Base-by-base conservation (phyloP, 2,113 vertebrate genomes). In the Lontra canadensis region DNA sequence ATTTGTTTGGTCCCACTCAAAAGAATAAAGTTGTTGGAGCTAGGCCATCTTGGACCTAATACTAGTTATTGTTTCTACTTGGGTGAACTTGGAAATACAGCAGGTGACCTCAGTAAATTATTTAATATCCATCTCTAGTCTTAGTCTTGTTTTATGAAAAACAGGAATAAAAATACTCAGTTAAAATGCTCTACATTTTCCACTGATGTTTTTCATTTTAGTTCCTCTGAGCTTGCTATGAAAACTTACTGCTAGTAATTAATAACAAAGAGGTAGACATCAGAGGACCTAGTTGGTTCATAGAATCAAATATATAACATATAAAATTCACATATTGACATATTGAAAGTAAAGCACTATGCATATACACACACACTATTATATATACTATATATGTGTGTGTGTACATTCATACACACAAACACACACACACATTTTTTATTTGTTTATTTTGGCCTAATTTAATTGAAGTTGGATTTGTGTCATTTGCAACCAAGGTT, bases 391-490 rank as follows among this genome's bases (percentile, higher is more conserved):
- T 44, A 44, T 44, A 8, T 26, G 13, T 76, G 14, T 76, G 49
- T 49, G 25, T 76, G 42, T 76, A 29, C 25, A 14, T 42, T 39
- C 42, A 59, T 14, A 84, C 11, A 89, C 12, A 57, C 55, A n/a
- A n/a, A 57, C 55, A 55, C 31, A 83, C 3, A 57, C 15, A 12
- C 25, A 26, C 34, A 69, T 29, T 86, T 8, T 74, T 29, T n/a
- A 5, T 80, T 34, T 82, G 13, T 73, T 78, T 42, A 7, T 85
- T 82, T 36, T n/a, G 36, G 17, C 1, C 49, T 93, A 83, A 81
- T 94, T 86, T 93, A 93, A 79, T 49, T 63, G 25, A 88, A 74
- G 20, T 34, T 95, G 7, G 9, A 44, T 78, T 96, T 92, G 14
- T 90, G 13, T 82, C 31, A 78, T 18, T 76, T 93, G 23, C 4